Base-by-base conservation (phyloP, 2,888 invertebrate species). In the Drosophila borborema region DNA sequence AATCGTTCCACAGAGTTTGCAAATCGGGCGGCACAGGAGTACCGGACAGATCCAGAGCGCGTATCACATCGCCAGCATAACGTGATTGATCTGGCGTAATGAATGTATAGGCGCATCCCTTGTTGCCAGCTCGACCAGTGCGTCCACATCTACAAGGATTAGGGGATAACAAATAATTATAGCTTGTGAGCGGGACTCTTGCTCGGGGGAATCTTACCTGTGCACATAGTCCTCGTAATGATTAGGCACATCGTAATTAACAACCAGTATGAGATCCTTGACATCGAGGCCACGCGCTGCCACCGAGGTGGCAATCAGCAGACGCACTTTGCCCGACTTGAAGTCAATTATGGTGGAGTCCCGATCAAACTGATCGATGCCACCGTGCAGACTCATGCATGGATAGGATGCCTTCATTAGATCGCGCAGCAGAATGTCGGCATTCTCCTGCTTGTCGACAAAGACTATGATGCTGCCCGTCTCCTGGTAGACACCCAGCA, bases 181-280 rank as follows among this genome's bases (percentile, higher is more conserved):
- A 14, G 41, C 18, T 6, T 34, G 3, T 12, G 10, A 2, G 5
- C 2, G 23, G 23, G 0, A 0, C 2, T 2, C 4, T 16, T 9
- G 2, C 1, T 14, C 10, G 10, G 0, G 8, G 23, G 23, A 23
- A 23, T 10, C 80, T 75, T 78, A 95, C 95, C 95, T 94, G 93
- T 99, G 99, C 23, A 99, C 99, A 93, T 99, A 99, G 93, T 99
- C 99, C 93, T 99, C 99, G 91, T 99, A 99, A 93, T 99, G 99
- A 93, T 99, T 99, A 0, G 99, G 99, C 90, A 99, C 99, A 93
- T 99, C 99, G 93, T 99, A 99, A 94, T 99, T 99, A 16, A 99
- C 97, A 3, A 99, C 99, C 38, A 99, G 94, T 89, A 99, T 98
- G 62, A 99, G 95, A 87, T 99, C 98, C 92, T 99, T 99, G 0